Base-by-base conservation (phyloP, 2,797 vertebrate species). In the Apogon hyalosoma region DNA sequence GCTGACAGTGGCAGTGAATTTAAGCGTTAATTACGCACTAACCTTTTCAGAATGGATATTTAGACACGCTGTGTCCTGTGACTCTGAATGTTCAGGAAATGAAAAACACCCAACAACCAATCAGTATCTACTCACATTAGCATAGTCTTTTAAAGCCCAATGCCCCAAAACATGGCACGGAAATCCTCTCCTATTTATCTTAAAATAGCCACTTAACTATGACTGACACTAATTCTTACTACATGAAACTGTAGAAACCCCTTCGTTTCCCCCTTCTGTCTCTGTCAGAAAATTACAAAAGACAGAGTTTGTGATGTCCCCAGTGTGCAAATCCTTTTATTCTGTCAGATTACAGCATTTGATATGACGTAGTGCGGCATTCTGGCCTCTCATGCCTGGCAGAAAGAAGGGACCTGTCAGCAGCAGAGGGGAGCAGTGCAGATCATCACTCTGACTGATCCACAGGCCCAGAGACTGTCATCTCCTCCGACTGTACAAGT, bases 191-290 rank as follows among this genome's bases (percentile, higher is more conserved):
- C 91, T 92, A 92, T 96, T 95, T 95, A 94, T 95, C 92, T 92
- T 93, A 90, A 92, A 90, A 90, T 86, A 92, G 88, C 87, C 88
- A 92, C 93, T 90, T 95, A 96, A 95, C 94, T 98, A 97, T 98
- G 96, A 99, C 94, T 97, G 97, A 98, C 96, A 97, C 95, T 96
- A 96, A 97, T 97, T 97, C 96, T 95, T 95, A 73, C 94, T 95
- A 96, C 96, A 96, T 93, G 94, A 94, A 97, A 94, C 93, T 90
- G 94, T 92, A 86, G 94, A 95, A 97, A 95, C 92, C 94, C 91
- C 92, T 94, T 95, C 95, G 94, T 95, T 95, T 93, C 92, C 57
- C 73, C 82, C 69, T 79, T 88, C 88, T 80, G 86, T 91, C 88
- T 88, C 87, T 90, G 90, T 94, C 92, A 94, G 94, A 92, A 95